Conservation (phyloP, 2,888 invertebrate genomes). For the Lypha dubia region DNA sequence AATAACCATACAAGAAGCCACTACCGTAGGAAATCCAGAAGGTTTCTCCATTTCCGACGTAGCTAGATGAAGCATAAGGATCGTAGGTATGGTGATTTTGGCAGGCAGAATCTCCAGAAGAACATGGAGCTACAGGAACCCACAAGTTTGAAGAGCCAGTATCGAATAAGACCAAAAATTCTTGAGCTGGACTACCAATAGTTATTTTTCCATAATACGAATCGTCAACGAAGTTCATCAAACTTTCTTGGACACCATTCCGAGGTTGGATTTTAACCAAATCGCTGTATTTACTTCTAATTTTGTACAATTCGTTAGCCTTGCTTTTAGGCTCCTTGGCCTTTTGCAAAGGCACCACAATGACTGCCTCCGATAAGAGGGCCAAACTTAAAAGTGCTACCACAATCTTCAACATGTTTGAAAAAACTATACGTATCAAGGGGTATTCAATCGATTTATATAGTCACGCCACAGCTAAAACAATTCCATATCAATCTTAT, state of each 20-base stretch:
- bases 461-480: no score
- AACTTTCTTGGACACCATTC: constrained; percentile 40
- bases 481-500: no score
- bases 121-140: constrained; percentile 98
- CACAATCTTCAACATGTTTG: constrained; percentile 59
- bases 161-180: constrained; percentile 97
- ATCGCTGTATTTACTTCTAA: constrained; percentile 40
- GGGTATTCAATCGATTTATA: no score
- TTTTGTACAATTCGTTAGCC: constrained; percentile 49
- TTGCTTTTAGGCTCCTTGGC: constrained; percentile 53
- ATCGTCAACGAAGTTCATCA: constrained; percentile 92
- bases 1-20: constrained; percentile 96
- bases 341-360: constrained; percentile 59
- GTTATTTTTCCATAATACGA: constrained; percentile 96
- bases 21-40: constrained; percentile 97
- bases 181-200: constrained; percentile 95
- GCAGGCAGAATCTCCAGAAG: constrained; percentile 95
- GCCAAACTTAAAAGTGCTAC: constrained; percentile 82
- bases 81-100: constrained; percentile 98
- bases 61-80: constrained; percentile 91
- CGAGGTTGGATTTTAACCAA: neutral
- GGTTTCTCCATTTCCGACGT: constrained; percentile 92
- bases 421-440: no score
- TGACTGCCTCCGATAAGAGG: constrained; percentile 64
- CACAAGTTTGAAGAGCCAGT: constrained; percentile 96